Conservation (phyloP, 2,113 vertebrate genomes). For the Micronisus gabar region DNA sequence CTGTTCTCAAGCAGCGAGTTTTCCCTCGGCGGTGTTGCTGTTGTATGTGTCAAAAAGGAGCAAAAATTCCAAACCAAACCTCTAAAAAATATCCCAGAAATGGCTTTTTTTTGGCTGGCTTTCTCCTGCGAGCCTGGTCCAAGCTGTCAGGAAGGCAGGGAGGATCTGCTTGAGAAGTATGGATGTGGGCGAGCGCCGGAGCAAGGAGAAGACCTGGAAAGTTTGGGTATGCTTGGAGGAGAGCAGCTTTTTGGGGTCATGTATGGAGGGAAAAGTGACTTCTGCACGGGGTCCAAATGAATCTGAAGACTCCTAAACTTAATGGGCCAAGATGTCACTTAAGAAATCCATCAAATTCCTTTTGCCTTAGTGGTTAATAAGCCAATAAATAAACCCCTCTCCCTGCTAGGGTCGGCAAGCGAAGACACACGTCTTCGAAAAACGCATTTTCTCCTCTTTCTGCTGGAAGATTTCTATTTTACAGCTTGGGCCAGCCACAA, state of each 20-base stretch:
- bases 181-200: background rate
- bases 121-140: background rate
- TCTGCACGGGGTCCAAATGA: background rate
- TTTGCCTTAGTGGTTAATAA: background rate
- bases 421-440: background rate
- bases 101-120: constrained; percentile 15
- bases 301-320: background rate
- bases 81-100: background rate
- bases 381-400: background rate
- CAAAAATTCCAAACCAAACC: constrained; percentile 28
- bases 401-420: accelerated
- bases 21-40: background rate
- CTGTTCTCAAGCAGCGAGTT: background rate
- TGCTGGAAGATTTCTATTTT: background rate
- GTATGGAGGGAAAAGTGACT: accelerated
- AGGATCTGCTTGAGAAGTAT: background rate
- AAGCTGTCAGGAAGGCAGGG: background rate
- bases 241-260: background rate
- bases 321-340: background rate
- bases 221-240: background rate
- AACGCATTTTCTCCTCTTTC: background rate
- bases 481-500: accelerated
- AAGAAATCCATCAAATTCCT: background rate
- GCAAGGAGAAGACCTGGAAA: constrained; percentile 8
- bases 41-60: background rate